Evolutionary conservation across 2,797 vertebrate species (phyloP).

Genomic region (Myotis myotis): DNA sequence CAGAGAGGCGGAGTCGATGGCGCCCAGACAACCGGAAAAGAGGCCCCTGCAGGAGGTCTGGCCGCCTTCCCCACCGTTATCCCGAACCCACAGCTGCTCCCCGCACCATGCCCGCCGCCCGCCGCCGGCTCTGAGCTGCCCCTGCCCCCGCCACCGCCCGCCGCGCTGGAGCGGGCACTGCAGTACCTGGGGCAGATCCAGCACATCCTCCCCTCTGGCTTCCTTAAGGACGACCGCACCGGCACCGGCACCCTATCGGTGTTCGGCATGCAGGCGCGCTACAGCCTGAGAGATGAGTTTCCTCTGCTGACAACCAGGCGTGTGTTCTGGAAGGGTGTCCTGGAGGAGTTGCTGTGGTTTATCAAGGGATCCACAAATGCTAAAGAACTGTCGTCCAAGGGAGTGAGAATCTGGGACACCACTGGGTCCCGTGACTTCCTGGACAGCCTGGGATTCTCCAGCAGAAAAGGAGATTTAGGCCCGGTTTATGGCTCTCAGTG

Average conservation of each 20-base stretch:
- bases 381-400: conserved; percentile 94
- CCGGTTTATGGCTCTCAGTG: conserved; percentile 99
- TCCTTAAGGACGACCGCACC: conserved; percentile 90
- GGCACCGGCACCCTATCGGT: conserved; percentile 95
- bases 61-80: rapidly evolving
- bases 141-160: neutral
- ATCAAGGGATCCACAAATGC: conserved; percentile 98
- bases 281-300: conserved; percentile 93
- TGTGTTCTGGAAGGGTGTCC: conserved; percentile 96
- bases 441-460: conserved; percentile 92
- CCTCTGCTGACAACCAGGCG: conserved; percentile 96
- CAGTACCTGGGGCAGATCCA: conserved; percentile 90
- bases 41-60: rapidly evolving
- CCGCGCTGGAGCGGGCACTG: neutral
- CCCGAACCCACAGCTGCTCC: rapidly evolving
- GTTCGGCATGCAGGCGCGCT: no score
- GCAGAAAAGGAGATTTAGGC: conserved; percentile 94
- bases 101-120: conserved; percentile 63
- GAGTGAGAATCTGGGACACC: conserved; percentile 98
- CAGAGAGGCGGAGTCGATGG: conserved; percentile 35
- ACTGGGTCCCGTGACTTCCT: conserved; percentile 94
- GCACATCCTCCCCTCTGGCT: conserved; percentile 88
- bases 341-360: conserved; percentile 98
- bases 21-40: neutral
- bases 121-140: neutral